phyloP scores from a whole-genome alignment of 2,797 vertebrate genomes.

The Smutsia gigantea region DNA sequence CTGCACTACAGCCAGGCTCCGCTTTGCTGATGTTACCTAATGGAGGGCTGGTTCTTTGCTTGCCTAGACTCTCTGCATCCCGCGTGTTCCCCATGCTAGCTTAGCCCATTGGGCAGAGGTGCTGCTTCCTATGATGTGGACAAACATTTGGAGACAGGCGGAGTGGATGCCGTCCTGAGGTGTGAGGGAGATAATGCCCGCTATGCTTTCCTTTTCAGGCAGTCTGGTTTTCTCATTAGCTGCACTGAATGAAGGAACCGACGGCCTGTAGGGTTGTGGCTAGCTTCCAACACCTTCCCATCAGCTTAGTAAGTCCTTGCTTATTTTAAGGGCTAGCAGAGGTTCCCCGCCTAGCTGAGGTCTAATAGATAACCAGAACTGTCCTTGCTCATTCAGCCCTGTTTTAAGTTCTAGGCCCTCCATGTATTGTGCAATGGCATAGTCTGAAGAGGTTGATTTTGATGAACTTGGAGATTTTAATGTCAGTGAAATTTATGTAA shows the following conservation, averaged over 20 bases:
- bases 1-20: background rate
- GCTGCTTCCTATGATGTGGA: background rate
- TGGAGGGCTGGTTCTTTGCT: background rate
- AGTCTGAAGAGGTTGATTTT: constrained; percentile 39
- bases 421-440: background rate
- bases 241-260: background rate
- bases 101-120: background rate
- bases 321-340: background rate
- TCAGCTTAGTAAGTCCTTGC: background rate
- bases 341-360: background rate
- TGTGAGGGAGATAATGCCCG: background rate
- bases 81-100: background rate
- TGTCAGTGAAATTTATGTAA: constrained; percentile 16
- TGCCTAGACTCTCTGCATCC: background rate
- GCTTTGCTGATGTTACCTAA: background rate
- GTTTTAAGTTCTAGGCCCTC: background rate
- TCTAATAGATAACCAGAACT: background rate
- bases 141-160: background rate
- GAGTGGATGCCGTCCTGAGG: background rate
- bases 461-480: constrained; percentile 32
- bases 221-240: background rate
- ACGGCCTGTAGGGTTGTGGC: background rate
- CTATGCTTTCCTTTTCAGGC: background rate
- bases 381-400: background rate
- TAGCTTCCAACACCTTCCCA: background rate